Percentiles rank a stretch among this genome's conserved stretches.
Conservation (phyloP, 30 jellyfish, hydroid and myxozoan species). For the Hydractinia symbiolongicarpus region DNA sequence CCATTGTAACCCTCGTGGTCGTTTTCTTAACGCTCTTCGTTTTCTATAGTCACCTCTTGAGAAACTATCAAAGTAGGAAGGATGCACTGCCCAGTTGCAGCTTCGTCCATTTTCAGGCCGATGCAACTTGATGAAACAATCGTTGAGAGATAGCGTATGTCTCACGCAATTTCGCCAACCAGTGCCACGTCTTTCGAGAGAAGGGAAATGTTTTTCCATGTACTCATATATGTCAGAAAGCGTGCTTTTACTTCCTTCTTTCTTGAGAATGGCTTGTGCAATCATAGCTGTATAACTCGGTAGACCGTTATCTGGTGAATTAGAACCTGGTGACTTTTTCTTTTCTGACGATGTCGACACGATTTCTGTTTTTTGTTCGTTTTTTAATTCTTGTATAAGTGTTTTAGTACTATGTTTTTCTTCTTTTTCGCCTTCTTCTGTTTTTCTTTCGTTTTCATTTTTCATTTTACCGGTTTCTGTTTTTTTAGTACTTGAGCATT, state of each 20-base stretch:
- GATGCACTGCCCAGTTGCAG: conserved; percentile 98
- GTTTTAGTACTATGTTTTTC: not conserved
- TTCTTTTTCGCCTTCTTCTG: not conserved
- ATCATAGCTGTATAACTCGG: conserved; percentile 84
- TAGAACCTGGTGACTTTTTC: conserved; percentile 3
- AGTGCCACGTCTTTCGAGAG: conserved; percentile 80
- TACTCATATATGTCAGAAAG: conserved; percentile 83
- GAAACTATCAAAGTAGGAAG: conserved; percentile 83
- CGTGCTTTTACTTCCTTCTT: conserved; percentile 62
- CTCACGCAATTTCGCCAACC: conserved; percentile 99
- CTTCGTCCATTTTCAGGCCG: conserved; percentile 98
- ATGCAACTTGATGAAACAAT: conserved; percentile 85
- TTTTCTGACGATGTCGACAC: not conserved
- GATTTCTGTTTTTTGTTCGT: not conserved
- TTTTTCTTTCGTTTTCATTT: not conserved
- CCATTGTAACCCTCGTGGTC: conserved; percentile 24
- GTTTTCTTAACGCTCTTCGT: conserved; percentile 27
- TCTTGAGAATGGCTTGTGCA: conserved; percentile 90
- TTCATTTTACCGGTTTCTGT: not conserved
- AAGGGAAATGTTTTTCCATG: conserved; percentile 74
- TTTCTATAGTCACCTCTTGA: conserved; percentile 64
- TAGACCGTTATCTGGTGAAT: conserved; percentile 24
- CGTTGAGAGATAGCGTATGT: conserved; percentile 88
- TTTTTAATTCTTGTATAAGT: not conserved
- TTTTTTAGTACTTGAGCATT: too few relatives aligned